Percentiles rank a stretch among this genome's conserved stretches.
Evolutionary conservation across 2,888 invertebrate species (phyloP).

Genomic region (Tenthredo scrophulariae): DNA sequence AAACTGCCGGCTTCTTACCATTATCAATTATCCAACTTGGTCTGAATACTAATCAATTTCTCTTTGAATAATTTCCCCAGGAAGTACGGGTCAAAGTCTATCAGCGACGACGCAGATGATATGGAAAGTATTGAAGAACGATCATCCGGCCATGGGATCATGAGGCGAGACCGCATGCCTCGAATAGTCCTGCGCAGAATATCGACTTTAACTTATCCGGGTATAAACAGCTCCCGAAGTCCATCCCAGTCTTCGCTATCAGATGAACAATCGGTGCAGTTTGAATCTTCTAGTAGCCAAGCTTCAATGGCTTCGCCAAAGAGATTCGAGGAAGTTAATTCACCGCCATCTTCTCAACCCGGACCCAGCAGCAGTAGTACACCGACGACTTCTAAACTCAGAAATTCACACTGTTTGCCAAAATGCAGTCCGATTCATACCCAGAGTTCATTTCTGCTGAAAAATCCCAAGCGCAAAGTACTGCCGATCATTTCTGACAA

Average conservation of each 20-base stretch:
- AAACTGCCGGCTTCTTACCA: neutral
- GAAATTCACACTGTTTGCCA: neutral
- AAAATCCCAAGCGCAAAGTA: slow-evolving; percentile 16
- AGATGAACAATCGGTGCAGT: slow-evolving; percentile 42
- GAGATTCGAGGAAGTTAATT: slow-evolving; percentile 8
- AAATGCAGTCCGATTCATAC: slow-evolving; percentile 33
- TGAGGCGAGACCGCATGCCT: slow-evolving; percentile 56
- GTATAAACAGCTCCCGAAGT: slow-evolving; percentile 56
- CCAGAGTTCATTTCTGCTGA: neutral
- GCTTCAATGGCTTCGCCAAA: slow-evolving; percentile 6
- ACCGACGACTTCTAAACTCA: slow-evolving; percentile 54
- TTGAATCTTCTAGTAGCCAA: slow-evolving; percentile 33
- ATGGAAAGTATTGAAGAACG: neutral
- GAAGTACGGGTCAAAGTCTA: slow-evolving; percentile 59
- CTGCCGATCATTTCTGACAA: slow-evolving; percentile 21
- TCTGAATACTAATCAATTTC: neutral
- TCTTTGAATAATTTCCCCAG: slow-evolving; percentile 54
- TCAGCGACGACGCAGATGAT: slow-evolving; percentile 51
- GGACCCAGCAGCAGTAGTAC: slow-evolving; percentile 63
- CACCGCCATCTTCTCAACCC: slow-evolving; percentile 56
- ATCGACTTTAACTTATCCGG: slow-evolving; percentile 65
- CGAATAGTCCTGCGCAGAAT: slow-evolving; percentile 67
- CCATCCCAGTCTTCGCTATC: slow-evolving; percentile 52
- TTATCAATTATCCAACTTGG: neutral
- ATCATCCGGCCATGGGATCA: neutral